These are phyloP conservation scores for Pitangus sulphuratus DNA, from an alignment of 2,797 vertebrate species.

Conservation along the genomic window DNA sequence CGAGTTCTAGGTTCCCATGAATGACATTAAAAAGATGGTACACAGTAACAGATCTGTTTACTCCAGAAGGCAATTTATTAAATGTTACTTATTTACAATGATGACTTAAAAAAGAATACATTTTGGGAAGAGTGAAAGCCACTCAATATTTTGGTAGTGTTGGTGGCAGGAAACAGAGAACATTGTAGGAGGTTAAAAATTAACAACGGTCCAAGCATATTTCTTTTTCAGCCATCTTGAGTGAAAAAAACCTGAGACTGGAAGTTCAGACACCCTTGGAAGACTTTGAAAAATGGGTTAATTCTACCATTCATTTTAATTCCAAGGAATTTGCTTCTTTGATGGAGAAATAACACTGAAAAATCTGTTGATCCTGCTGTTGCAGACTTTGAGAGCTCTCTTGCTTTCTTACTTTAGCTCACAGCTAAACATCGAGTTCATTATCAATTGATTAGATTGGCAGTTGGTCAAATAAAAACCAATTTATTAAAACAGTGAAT, in stretches of 20 bases:
- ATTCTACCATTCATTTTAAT: conserved; percentile 35
- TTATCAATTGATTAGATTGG: conserved; percentile 66
- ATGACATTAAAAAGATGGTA: background rate
- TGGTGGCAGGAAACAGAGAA: background rate
- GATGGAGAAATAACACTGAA: conserved; percentile 54
- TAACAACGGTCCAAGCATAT: conserved; percentile 2
- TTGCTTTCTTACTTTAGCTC: conserved; percentile 50
- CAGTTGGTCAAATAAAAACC: conserved; percentile 56
- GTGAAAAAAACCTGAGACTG: background rate
- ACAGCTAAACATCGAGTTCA: conserved; percentile 43
- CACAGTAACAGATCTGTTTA: background rate
- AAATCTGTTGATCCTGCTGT: conserved; percentile 62
- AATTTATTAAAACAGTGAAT: conserved; percentile 39
- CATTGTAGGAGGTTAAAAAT: conserved; percentile 27
- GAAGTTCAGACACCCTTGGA: background rate
- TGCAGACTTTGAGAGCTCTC: conserved; percentile 49
- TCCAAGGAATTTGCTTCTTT: conserved; percentile 53
- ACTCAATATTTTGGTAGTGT: background rate
- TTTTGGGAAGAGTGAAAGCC: conserved; percentile 36
- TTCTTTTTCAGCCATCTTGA: conserved; percentile 35
- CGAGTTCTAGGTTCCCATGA: background rate
- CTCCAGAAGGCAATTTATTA: background rate
- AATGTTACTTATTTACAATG: conserved; percentile 6
- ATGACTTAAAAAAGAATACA: conserved; percentile 24
- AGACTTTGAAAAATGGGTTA: conserved; percentile 58